phyloP scores from a whole-genome alignment of 2,797 vertebrate species.

The Orientallactaga sibirica region DNA sequence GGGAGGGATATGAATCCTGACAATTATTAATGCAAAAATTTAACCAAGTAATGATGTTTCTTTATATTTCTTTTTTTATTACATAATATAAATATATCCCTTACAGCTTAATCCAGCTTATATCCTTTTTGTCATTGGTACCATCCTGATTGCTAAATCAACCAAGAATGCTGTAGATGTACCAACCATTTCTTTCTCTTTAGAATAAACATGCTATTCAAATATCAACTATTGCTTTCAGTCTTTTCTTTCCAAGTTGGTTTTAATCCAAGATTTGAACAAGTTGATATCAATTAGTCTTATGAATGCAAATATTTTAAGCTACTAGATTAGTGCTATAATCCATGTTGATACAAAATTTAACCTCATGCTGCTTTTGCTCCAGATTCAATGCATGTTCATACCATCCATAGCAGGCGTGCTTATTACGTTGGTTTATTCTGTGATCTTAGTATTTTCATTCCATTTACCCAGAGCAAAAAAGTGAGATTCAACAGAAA shows the following conservation, averaged over 20 bases:
- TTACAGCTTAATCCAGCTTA: not conserved
- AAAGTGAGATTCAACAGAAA: not conserved
- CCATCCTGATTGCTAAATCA: not conserved
- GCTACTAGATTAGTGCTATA: not conserved
- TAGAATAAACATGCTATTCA: slow-evolving; percentile 27
- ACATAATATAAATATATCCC: not conserved
- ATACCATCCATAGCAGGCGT: not conserved
- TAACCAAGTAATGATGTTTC: not conserved
- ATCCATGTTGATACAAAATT: not conserved
- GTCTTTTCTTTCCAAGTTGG: not conserved
- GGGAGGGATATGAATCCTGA: not conserved
- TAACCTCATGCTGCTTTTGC: not conserved
- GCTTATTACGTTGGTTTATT: not conserved
- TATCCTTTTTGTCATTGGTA: not conserved
- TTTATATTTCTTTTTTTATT: not conserved
- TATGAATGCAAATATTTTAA: slow-evolving; percentile 18
- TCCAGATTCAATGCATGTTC: not conserved
- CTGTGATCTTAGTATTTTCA: not conserved
- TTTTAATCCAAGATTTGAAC: slow-evolving; percentile 44
- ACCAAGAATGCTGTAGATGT: rapidly evolving
- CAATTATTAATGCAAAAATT: not conserved
- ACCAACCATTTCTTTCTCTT: not conserved
- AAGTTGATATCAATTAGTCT: slow-evolving; percentile 19
- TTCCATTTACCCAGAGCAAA: not conserved
- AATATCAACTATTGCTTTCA: not conserved